Percentiles rank a stretch among this genome's conserved stretches.
Conservation (phyloP, 2,888 invertebrate species). For the Eugnorisma glareosa region DNA sequence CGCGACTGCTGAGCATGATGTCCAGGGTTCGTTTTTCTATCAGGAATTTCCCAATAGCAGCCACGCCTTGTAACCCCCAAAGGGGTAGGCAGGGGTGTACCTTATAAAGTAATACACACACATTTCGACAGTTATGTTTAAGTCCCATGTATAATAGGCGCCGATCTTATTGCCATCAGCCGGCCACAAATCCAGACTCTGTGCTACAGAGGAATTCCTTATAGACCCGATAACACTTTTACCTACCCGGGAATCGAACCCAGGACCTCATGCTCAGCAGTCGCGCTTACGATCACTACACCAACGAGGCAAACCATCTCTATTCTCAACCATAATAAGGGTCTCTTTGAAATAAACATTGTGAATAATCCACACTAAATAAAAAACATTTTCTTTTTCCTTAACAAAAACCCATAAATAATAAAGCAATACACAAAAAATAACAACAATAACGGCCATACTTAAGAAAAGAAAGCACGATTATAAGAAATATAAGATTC, state of each 20-base stretch:
- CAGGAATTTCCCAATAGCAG: too few species aligned
- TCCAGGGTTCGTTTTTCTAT: too few species aligned
- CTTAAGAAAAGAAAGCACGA: conserved; percentile 41
- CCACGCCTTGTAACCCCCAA: too few species aligned
- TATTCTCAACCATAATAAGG: background rate
- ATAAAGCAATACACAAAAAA: conserved; percentile 15
- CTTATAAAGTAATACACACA: too few species aligned
- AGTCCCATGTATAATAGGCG: too few species aligned
- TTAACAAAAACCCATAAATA: background rate
- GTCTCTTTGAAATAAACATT: background rate
- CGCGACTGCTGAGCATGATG: too few species aligned
- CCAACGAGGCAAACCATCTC: background rate
- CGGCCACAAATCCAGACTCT: too few species aligned
- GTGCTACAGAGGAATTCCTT: background rate
- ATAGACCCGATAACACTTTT: background rate
- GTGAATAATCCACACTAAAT: background rate
- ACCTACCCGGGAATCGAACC: background rate
- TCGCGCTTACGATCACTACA: background rate
- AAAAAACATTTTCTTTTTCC: background rate
- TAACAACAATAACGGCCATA: conserved; percentile 39
- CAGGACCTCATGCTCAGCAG: background rate
- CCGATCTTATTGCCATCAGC: too few species aligned
- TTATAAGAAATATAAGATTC: conserved; percentile 53
- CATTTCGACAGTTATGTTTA: too few species aligned
- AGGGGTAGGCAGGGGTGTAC: too few species aligned